Percentiles rank a stretch among this genome's conserved stretches.
Conservation (phyloP, 2,797 vertebrate genomes). For the Gymnocypris eckloni region DNA sequence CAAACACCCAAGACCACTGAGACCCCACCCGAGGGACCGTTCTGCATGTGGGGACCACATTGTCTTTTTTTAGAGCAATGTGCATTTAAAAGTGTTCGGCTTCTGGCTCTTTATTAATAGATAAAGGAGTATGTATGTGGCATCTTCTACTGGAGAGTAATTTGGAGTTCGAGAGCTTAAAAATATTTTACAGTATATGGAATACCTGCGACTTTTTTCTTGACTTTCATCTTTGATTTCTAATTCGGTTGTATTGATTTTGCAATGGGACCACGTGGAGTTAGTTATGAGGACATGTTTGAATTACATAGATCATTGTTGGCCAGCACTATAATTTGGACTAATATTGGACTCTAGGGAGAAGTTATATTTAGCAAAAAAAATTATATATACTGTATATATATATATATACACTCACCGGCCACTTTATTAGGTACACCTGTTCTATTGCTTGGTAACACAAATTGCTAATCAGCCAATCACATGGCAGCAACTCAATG, state of each 20-base stretch:
- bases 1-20: constrained; percentile 78
- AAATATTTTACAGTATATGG: constrained; percentile 5
- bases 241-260: constrained; percentile 70
- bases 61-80: constrained; percentile 53
- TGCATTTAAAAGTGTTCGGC: constrained; percentile 42
- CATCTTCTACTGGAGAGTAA: constrained; percentile 18
- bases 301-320: constrained; percentile 69
- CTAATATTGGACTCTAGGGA: constrained; percentile 69
- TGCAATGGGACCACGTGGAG: constrained; percentile 65
- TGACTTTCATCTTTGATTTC: constrained; percentile 26
- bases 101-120: constrained; percentile 60
- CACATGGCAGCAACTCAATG: no score
- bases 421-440: no score
- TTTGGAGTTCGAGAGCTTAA: constrained; percentile 3
- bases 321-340: constrained; percentile 62
- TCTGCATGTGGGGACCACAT: constrained; percentile 69
- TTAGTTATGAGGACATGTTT: constrained; percentile 51
- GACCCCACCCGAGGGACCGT: constrained; percentile 70
- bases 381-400: no score
- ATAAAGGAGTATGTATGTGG: constrained; percentile 48
- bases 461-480: no score
- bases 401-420: no score
- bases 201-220: constrained; percentile 3
- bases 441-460: no score
- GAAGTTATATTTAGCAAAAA: constrained; percentile 57